phyloP scores from a whole-genome alignment of 1,140 invertebrate species.

The Bicyclus anynana region DNA sequence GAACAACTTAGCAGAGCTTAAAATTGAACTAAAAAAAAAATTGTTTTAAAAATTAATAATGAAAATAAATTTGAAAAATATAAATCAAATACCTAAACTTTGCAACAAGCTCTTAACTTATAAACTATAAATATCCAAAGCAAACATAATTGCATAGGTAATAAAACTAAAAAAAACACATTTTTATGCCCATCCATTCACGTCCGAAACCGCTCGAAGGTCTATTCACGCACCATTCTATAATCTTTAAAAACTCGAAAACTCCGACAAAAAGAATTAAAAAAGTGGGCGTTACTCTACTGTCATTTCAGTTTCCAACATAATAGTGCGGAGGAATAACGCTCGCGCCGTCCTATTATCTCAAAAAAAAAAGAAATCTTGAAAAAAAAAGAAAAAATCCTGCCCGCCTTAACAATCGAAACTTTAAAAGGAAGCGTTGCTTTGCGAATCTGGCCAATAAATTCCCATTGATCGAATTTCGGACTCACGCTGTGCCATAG shows the following conservation, averaged over 20 bases:
- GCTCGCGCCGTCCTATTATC: conserved; percentile 63
- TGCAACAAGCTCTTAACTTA: too few species aligned
- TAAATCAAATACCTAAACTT: too few species aligned
- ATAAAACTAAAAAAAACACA: conserved; percentile 1
- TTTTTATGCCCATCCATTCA: neutral
- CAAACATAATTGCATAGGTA: conserved; percentile 1
- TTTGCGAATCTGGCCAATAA: conserved; percentile 74
- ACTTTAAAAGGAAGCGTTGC: conserved; percentile 61
- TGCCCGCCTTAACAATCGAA: conserved; percentile 57
- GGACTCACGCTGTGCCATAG: conserved; percentile 71
- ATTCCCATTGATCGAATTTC: conserved; percentile 74
- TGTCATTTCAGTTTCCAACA: conserved; percentile 59
- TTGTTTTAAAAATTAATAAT: too few species aligned
- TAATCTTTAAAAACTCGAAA: conserved; percentile 70
- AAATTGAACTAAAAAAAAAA: too few species aligned
- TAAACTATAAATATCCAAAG: neutral
- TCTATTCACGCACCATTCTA: conserved; percentile 43
- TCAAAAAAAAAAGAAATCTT: conserved; percentile 10
- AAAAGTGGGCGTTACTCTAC: conserved; percentile 74
- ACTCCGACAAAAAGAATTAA: conserved; percentile 58
- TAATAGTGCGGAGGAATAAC: conserved; percentile 50
- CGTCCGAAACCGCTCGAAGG: conserved; percentile 10
- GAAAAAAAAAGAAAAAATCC: conserved; percentile 32
- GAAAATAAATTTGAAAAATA: too few species aligned
- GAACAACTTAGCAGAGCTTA: too few species aligned